phyloP scores from a whole-genome alignment of 2,888 invertebrate species.

The Orthonevra nobilis region DNA sequence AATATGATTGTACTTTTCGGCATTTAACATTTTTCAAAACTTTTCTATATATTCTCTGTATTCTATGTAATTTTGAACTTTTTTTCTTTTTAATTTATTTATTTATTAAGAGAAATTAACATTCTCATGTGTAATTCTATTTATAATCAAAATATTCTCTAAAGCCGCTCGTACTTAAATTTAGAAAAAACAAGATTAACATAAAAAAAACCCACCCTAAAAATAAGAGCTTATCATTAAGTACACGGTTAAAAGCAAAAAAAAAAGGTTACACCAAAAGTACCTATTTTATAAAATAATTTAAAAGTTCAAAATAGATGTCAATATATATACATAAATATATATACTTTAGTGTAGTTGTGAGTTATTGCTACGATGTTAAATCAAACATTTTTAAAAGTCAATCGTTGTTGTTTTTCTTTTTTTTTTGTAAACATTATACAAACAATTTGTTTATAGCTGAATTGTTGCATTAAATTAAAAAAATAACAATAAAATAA shows the following conservation, averaged over 20 bases:
- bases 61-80: constrained; percentile 20
- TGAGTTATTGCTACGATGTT: constrained; percentile 19
- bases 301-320: constrained; percentile 58
- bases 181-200: neutral
- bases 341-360: constrained; percentile 23
- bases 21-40: constrained; percentile 10
- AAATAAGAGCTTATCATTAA: constrained; percentile 52
- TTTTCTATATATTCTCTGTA: neutral
- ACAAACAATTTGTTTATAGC: constrained; percentile 27
- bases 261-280: constrained; percentile 25
- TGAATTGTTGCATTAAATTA: constrained; percentile 43
- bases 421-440: too few relatives aligned
- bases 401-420: constrained; percentile 54
- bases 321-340: too few relatives aligned
- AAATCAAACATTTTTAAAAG: constrained; percentile 30
- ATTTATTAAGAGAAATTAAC: neutral
- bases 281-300: constrained; percentile 42
- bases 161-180: constrained; percentile 36
- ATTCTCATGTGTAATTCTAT: neutral
- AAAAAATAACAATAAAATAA: neutral
- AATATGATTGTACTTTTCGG: constrained; percentile 17
- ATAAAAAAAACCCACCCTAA: constrained; percentile 42
- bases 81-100: neutral
- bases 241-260: constrained; percentile 17
- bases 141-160: neutral